Base-by-base conservation (phyloP, 2,888 invertebrate genomes). In the Drosophila neonasuta region DNA sequence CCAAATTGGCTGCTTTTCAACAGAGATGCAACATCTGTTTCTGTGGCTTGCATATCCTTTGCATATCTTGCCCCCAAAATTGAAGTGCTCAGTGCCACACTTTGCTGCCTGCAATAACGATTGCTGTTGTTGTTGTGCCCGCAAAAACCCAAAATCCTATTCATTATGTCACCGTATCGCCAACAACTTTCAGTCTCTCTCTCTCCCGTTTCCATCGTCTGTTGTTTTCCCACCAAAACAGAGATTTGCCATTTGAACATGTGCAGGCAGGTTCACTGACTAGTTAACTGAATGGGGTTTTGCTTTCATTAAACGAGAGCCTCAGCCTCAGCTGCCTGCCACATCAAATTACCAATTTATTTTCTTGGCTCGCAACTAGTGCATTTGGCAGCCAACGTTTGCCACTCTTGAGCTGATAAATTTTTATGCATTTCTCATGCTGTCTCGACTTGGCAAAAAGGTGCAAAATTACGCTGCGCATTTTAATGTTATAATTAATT, bases 1-100 rank as follows among this genome's bases (percentile, higher is more conserved):
- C 69, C 85, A 88, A 89, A 88, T 89, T 89, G 89, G 88, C 88
- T 89, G 87, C 86, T 87, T 89, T 87, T 89, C 88, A 89, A 88
- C 88, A 83, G 80, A 82, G 78, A 79, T 88, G 88, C 77, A 85
- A 87, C 88, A 88, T 88, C 88, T 88, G 88, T 86, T 88, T 85
- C 77, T 56, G 68, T 50, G 69, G 59, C 69, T 71, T 67, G 75
- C 71, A 74, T 80, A 86, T 80, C 80, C 83, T 77, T 86, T 83
- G 80, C 80, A 80, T 80, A 80, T 83, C 80, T 83, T 77, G 71
- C 69, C 58, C 64, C 68, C 80, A 86, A 80, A 80, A 80, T 80
- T 86, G 80, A 80, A 79, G 48, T 74, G 56, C 55, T 51, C 46
- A 46, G 48, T 24, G 6, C 36, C 20, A 20, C 34, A 10, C 17